phyloP scores from a whole-genome alignment of 1,140 invertebrate genomes.

The Laupala kohalensis region DNA sequence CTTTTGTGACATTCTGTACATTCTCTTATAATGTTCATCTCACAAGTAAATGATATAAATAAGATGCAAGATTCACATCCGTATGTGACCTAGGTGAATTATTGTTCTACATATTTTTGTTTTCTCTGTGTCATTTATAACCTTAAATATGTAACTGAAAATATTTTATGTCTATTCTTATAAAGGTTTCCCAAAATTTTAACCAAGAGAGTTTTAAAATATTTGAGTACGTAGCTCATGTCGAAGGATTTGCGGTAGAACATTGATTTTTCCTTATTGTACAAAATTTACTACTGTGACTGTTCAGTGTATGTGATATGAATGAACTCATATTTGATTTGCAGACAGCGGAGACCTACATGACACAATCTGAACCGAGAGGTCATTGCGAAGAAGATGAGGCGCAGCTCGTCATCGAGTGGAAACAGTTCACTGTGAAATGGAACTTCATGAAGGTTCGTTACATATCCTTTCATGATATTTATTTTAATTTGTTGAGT shows the following conservation, averaged over 20 bases:
- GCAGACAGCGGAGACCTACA: background rate
- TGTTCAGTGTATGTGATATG: background rate
- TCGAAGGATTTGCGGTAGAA: background rate
- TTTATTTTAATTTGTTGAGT: too few relatives aligned
- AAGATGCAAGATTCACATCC: too few relatives aligned
- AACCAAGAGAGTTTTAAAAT: background rate
- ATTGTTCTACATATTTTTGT: too few relatives aligned
- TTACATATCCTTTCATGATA: too few relatives aligned
- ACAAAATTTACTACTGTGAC: too few relatives aligned
- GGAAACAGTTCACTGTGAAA: background rate
- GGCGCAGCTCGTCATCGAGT: background rate
- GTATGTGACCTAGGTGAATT: too few relatives aligned
- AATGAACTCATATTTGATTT: background rate
- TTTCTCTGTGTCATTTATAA: background rate
- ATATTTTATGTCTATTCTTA: background rate
- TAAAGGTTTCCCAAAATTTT: background rate
- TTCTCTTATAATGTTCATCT: too few relatives aligned
- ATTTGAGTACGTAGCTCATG: background rate
- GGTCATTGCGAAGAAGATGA: slow-evolving; percentile 1
- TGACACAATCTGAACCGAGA: background rate
- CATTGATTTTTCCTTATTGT: too few relatives aligned
- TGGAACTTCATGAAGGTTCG: slow-evolving; percentile 9
- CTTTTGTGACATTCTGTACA: too few relatives aligned
- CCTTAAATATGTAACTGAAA: too few relatives aligned
- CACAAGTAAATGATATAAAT: too few relatives aligned